phyloP scores from a whole-genome alignment of 2,113 vertebrate genomes.

The Phrynocephalus versicolor region DNA sequence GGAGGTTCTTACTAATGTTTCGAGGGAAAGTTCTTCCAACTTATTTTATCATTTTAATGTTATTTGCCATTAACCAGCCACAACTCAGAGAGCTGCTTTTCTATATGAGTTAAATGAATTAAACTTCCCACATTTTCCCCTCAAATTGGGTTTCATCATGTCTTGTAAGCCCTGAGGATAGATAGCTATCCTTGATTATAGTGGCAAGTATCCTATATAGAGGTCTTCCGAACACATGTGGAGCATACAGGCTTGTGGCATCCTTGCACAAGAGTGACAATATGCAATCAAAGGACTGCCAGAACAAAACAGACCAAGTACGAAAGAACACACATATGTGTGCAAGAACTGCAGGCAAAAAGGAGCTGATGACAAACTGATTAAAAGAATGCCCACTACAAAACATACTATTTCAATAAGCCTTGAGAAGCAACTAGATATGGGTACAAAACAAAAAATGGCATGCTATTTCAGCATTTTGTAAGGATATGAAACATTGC shows the following conservation, averaged over 20 bases:
- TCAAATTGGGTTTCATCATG: too few relatives aligned
- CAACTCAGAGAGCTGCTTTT: neutral
- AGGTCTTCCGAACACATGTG: neutral
- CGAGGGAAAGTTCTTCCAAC: too few relatives aligned
- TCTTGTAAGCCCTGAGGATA: too few relatives aligned
- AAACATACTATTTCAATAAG: neutral
- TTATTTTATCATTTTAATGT: neutral
- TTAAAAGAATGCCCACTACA: neutral
- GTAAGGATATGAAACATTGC: too few relatives aligned
- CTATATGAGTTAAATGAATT: neutral
- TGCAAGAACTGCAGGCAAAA: too few relatives aligned
- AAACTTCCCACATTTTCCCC: too few relatives aligned
- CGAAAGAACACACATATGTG: neutral
- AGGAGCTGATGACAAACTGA: too few relatives aligned
- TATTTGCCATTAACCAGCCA: conserved; percentile 15
- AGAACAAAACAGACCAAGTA: neutral
- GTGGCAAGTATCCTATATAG: neutral
- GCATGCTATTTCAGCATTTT: too few relatives aligned
- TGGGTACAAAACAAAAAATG: too few relatives aligned
- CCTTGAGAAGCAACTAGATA: neutral
- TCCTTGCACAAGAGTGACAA: neutral
- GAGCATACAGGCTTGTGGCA: neutral
- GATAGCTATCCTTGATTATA: conserved; percentile 29
- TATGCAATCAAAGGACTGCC: neutral
- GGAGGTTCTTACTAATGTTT: too few relatives aligned